Conservation (phyloP, 2,113 vertebrate species). For the Chaetodon auriga region DNA sequence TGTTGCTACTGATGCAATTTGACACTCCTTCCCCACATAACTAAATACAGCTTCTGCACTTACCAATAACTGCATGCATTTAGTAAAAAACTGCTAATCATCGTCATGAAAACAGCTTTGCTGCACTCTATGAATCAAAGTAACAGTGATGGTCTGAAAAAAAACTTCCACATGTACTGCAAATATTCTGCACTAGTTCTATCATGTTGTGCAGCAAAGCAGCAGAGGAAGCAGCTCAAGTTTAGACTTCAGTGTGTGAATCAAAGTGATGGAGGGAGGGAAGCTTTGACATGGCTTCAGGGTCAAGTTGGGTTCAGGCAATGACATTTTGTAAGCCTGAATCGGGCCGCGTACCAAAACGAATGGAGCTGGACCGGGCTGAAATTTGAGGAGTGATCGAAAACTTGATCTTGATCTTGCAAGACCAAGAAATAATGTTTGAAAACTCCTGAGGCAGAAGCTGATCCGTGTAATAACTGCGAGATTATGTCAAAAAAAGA, state of each 20-base stretch:
- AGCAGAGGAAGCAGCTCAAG: background rate
- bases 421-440: no score
- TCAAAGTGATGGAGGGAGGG: background rate
- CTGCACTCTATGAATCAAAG: background rate
- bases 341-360: constrained; percentile 14
- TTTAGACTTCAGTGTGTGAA: background rate
- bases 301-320: constrained; percentile 43
- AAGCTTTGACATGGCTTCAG: constrained; percentile 11
- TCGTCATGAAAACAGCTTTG: background rate
- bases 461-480: background rate
- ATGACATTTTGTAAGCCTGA: constrained; percentile 29
- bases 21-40: constrained; percentile 46
- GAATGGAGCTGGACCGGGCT: background rate
- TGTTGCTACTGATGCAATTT: constrained; percentile 48
- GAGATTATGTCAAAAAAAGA: no score
- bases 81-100: constrained; percentile 24
- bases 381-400: background rate
- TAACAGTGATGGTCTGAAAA: background rate
- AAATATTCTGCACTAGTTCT: background rate
- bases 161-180: background rate
- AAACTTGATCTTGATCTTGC: background rate
- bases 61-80: constrained; percentile 25
- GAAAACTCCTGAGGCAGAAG: background rate
- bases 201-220: constrained; percentile 21
- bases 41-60: constrained; percentile 48